Percentiles rank a stretch among this genome's conserved stretches.
These are phyloP conservation scores for silkworm (Bombyx mori) DNA, from an alignment of 1,140 invertebrate genomes.

Conservation along the genomic window ASM3026992v2 NC_085109.1:12236501-12237000, in stretches of 20 bases:
- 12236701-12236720: slow-evolving; percentile 77
- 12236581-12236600: slow-evolving; percentile 82
- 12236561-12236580: slow-evolving; percentile 74
- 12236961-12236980: not conserved
- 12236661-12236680: slow-evolving; percentile 89
- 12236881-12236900: slow-evolving; percentile 44
- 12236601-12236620: slow-evolving; percentile 71
- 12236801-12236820: slow-evolving; percentile 78
- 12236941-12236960: slow-evolving; percentile 14
- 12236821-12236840: slow-evolving; percentile 77
- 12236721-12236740: slow-evolving; percentile 89
- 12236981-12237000: not conserved
- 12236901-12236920: slow-evolving; percentile 38
- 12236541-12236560: slow-evolving; percentile 71
- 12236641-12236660: slow-evolving; percentile 76
- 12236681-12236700: slow-evolving; percentile 87
- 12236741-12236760: slow-evolving; percentile 84
- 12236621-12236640: slow-evolving; percentile 75
- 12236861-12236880: slow-evolving; percentile 27
- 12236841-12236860: slow-evolving; percentile 17
- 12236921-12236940: slow-evolving; percentile 36
- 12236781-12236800: slow-evolving; percentile 86
- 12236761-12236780: slow-evolving; percentile 80
- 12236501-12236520: slow-evolving; percentile 81
- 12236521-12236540: slow-evolving; percentile 84